These are phyloP conservation scores for Hemiprocne comata DNA, from an alignment of 2,113 vertebrate species.

Conservation along the genomic window DNA sequence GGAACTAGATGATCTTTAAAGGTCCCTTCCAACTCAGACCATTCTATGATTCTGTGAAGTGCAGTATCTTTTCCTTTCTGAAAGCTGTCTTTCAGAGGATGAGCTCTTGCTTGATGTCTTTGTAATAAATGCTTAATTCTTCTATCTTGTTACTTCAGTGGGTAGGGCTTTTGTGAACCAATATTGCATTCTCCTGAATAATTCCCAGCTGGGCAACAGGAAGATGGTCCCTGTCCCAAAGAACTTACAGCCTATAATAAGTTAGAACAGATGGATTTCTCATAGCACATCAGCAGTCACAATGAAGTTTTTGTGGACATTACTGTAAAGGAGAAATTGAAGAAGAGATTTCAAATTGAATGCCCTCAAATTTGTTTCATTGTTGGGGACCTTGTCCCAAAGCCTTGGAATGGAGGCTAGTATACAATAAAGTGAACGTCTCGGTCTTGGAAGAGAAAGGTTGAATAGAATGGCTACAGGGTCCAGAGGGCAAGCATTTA, in stretches of 20 bases:
- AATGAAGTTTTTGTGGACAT: background rate
- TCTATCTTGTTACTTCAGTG: background rate
- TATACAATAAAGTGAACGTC: rapidly evolving
- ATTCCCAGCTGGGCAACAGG: background rate
- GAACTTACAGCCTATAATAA: background rate
- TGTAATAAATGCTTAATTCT: background rate
- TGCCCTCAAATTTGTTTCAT: background rate
- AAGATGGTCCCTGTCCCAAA: background rate
- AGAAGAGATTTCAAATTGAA: background rate
- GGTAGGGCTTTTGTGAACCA: background rate
- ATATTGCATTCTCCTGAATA: background rate
- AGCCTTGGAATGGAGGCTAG: background rate
- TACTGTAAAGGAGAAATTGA: background rate
- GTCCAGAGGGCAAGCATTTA: background rate
- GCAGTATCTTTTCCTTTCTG: background rate
- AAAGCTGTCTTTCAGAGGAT: background rate
- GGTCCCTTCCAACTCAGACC: too few relatives aligned
- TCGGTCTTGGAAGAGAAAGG: background rate
- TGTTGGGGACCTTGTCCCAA: background rate
- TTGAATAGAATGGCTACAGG: rapidly evolving
- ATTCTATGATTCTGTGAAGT: background rate
- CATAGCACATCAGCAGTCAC: background rate
- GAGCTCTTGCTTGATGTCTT: background rate
- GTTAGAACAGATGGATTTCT: background rate
- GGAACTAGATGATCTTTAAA: too few relatives aligned